phyloP scores from a whole-genome alignment of 2,888 invertebrate species.

The Microctonus brassicae region DNA sequence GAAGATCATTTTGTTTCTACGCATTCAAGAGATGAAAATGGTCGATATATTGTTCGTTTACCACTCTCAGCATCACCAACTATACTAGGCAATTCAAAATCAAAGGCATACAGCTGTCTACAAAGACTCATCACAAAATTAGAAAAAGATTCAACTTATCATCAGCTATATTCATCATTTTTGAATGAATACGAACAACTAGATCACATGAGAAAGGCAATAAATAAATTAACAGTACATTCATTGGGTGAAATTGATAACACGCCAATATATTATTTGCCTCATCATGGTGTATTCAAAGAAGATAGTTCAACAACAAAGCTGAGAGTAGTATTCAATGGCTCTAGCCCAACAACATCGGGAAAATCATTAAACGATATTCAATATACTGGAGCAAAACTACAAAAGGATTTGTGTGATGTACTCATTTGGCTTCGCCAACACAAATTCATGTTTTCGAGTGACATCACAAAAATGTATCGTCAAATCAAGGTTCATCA shows the following conservation, averaged over 20 bases:
- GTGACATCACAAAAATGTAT: slow-evolving; percentile 38
- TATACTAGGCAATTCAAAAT: background rate
- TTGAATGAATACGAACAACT: slow-evolving; percentile 6
- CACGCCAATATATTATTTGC: slow-evolving; percentile 9
- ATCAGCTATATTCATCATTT: background rate
- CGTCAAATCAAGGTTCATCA: slow-evolving; percentile 30
- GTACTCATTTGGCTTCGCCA: slow-evolving; percentile 27
- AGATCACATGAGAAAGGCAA: background rate
- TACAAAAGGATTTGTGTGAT: slow-evolving; percentile 26
- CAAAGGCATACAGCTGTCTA: background rate
- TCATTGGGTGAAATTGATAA: background rate
- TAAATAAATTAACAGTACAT: background rate
- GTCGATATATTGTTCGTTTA: slow-evolving; percentile 5
- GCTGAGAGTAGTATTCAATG: slow-evolving; percentile 23
- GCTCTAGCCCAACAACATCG: slow-evolving; percentile 13
- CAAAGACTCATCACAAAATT: background rate
- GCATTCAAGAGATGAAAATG: background rate
- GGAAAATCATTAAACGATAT: slow-evolving; percentile 21
- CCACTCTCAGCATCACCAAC: background rate
- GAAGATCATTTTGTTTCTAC: slow-evolving; percentile 4
- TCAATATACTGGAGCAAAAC: slow-evolving; percentile 25
- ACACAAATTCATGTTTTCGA: slow-evolving; percentile 25
- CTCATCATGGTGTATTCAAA: slow-evolving; percentile 26
- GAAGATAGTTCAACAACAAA: slow-evolving; percentile 1
- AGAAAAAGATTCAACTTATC: background rate